Evolutionary conservation across 2,888 invertebrate species (phyloP).

Genomic region (Cryptus armator): DNA sequence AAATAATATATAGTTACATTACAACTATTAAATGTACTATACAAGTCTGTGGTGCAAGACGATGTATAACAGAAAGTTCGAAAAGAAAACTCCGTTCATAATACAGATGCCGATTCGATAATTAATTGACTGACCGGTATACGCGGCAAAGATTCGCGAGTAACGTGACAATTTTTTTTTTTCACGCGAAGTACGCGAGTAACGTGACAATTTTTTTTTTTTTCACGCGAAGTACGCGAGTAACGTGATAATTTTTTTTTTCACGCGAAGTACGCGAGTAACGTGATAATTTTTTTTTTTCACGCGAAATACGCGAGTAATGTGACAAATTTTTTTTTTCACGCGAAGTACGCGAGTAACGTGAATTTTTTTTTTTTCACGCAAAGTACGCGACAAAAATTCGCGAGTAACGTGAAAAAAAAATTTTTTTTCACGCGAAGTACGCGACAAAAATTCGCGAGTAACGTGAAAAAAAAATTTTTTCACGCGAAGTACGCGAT

Average conservation of each 20-base stretch:
- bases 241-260: neutral
- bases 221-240: too few species aligned
- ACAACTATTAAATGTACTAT: neutral
- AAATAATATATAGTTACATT: neutral
- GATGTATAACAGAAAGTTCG: neutral
- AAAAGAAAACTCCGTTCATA: neutral
- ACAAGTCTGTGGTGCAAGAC: neutral
- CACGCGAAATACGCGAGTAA: neutral
- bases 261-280: too few species aligned
- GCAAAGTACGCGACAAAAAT: neutral
- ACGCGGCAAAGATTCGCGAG: too few species aligned
- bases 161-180: neutral
- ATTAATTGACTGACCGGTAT: neutral
- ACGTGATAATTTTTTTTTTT: neutral
- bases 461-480: neutral
- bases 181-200: neutral
- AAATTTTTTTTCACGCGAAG: neutral
- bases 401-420: neutral
- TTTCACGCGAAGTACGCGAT: too few species aligned
- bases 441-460: neutral
- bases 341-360: too few species aligned
- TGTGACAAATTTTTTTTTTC: neutral
- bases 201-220: neutral
- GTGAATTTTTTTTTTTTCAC: neutral
- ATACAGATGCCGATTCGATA: neutral